Conservation (phyloP, 2,888 invertebrate species). For the Marronus borbonicus region DNA sequence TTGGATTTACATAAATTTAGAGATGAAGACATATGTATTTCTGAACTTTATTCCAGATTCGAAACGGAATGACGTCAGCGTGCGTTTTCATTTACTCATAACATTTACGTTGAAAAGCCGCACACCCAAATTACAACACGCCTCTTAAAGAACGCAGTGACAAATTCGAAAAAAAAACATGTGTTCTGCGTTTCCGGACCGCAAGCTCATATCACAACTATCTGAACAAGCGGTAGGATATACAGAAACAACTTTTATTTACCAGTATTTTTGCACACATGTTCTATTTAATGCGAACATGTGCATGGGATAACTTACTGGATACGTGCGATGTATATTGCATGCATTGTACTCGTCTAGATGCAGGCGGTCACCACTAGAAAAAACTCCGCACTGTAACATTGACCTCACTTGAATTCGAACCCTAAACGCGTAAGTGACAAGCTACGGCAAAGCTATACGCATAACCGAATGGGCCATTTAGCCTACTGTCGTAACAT, state of each 20-base stretch:
- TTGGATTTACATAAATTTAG: too few relatives aligned
- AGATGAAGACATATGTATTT: slow-evolving; percentile 7
- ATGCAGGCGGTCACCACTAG: neutral
- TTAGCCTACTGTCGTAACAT: neutral
- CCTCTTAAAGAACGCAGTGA: slow-evolving; percentile 11
- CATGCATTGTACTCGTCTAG: neutral
- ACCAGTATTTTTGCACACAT: slow-evolving; percentile 60
- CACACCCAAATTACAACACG: slow-evolving; percentile 20
- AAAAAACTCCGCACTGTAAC: slow-evolving; percentile 11
- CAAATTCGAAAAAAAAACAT: slow-evolving; percentile 57
- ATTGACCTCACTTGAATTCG: slow-evolving; percentile 21
- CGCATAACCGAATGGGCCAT: slow-evolving; percentile 18
- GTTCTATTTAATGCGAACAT: slow-evolving; percentile 33
- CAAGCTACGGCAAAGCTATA: neutral
- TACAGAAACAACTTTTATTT: slow-evolving; percentile 58
- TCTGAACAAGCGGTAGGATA: slow-evolving; percentile 59
- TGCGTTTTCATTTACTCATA: slow-evolving; percentile 26
- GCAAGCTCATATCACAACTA: slow-evolving; percentile 51
- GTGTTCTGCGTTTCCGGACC: slow-evolving; percentile 62
- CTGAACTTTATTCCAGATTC: slow-evolving; percentile 32
- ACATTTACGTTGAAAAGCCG: slow-evolving; percentile 37
- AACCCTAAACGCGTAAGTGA: slow-evolving; percentile 36
- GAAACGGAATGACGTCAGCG: slow-evolving; percentile 26
- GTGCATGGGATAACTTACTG: slow-evolving; percentile 49
- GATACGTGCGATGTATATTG: slow-evolving; percentile 2